Percentiles rank a stretch among this genome's conserved stretches.
phyloP scores from a whole-genome alignment of 2,888 invertebrate species.

The Teinopalpus imperialis region DNA sequence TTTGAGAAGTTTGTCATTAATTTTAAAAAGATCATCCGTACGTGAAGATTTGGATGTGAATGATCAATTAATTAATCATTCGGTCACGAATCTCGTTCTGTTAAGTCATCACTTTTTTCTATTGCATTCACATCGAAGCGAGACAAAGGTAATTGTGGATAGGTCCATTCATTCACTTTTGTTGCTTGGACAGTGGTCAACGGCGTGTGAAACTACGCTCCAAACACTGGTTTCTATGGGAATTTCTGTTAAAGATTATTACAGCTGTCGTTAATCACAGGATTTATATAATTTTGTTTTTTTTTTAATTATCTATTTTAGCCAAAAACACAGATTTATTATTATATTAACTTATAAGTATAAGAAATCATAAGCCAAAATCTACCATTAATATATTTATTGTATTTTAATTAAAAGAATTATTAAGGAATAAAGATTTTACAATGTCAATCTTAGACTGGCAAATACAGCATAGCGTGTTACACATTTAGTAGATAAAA shows the following conservation, averaged over 20 bases:
- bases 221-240: conserved; percentile 49
- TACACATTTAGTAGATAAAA: too few species aligned
- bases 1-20: conserved; percentile 30
- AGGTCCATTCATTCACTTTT: conserved; percentile 30
- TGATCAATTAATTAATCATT: conserved; percentile 54
- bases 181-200: conserved; percentile 37
- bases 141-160: conserved; percentile 25
- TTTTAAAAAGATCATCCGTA: conserved; percentile 31
- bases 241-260: conserved; percentile 38
- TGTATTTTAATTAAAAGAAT: too few species aligned
- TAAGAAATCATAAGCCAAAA: too few species aligned
- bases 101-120: conserved; percentile 21
- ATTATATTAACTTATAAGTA: too few species aligned
- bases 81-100: conserved; percentile 27
- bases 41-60: conserved; percentile 27
- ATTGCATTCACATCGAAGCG: conserved; percentile 5
- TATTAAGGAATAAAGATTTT: too few species aligned
- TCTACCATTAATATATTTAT: too few species aligned
- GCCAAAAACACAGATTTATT: background rate
- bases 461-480: too few species aligned
- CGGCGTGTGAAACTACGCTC: conserved; percentile 41
- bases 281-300: conserved; percentile 15
- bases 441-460: too few species aligned
- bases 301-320: background rate
- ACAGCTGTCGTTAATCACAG: conserved; percentile 15